Conservation (phyloP, 1,140 invertebrate species). For the Hylaeus anthracinus region DNA sequence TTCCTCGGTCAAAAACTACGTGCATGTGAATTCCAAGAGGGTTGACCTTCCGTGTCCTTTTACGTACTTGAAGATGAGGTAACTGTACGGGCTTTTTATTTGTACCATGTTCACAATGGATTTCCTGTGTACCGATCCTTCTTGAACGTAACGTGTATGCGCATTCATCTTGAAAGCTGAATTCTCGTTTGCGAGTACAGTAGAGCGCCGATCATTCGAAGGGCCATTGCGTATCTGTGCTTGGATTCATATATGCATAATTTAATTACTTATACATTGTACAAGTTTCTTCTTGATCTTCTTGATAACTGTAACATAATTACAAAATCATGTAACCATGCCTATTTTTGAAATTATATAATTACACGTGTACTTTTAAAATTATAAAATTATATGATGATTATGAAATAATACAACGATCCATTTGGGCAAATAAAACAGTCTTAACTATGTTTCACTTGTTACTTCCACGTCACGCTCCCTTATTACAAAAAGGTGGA, state of each 20-base stretch:
- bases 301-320: too few species aligned
- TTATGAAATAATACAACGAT: too few species aligned
- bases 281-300: too few species aligned
- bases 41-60: slow-evolving; percentile 47
- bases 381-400: too few species aligned
- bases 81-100: slow-evolving; percentile 48
- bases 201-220: background rate
- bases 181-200: slow-evolving; percentile 7
- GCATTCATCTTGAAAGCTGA: slow-evolving; percentile 6
- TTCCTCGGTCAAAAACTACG: slow-evolving; percentile 31
- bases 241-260: too few species aligned
- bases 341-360: background rate
- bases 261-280: too few species aligned
- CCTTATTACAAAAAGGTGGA: background rate
- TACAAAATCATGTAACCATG: too few species aligned
- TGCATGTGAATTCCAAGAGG: slow-evolving; percentile 40
- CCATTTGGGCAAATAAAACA: background rate
- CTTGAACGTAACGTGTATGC: slow-evolving; percentile 3
- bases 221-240: too few species aligned
- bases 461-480: background rate
- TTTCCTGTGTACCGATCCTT: slow-evolving; percentile 10
- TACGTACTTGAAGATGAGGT: slow-evolving; percentile 40
- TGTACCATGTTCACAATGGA: slow-evolving; percentile 40
- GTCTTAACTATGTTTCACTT: background rate
- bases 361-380: too few species aligned